phyloP scores from a whole-genome alignment of 2,888 invertebrate species.

The Mythimna lalbum region DNA sequence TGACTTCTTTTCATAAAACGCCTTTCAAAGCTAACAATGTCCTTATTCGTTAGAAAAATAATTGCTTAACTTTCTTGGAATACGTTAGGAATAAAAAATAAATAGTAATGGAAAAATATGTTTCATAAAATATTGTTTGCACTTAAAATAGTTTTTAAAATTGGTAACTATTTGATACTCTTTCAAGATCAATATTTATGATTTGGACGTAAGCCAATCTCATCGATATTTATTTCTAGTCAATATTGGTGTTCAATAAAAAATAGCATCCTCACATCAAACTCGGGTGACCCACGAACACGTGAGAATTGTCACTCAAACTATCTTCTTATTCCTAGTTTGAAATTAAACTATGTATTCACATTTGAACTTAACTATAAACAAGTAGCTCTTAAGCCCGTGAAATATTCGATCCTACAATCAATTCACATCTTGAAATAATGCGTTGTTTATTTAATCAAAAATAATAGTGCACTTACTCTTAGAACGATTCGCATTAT shows the following conservation, averaged over 20 bases:
- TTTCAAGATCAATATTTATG: conserved; percentile 68
- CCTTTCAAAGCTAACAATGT: conserved; percentile 30
- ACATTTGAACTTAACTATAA: conserved; percentile 3
- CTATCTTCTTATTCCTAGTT: neutral
- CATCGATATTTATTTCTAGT: conserved; percentile 66
- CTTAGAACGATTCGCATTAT: neutral
- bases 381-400: neutral
- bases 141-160: conserved; percentile 46
- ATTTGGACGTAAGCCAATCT: conserved; percentile 69
- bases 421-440: neutral
- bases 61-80: conserved; percentile 9
- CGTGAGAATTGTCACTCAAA: neutral
- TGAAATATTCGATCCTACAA: neutral
- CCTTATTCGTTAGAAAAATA: conserved; percentile 8
- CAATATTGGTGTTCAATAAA: conserved; percentile 58
- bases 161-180: conserved; percentile 50
- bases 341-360: conserved; percentile 12
- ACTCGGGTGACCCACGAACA: neutral
- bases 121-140: conserved; percentile 21
- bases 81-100: neutral
- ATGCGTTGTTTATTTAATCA: neutral
- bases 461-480: neutral
- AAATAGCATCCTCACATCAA: conserved; percentile 9
- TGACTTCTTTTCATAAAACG: conserved; percentile 45
- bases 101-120: neutral